Percentiles rank a stretch among this genome's conserved stretches.
These are phyloP conservation scores for Calameuta filiformis DNA, from an alignment of 2,888 invertebrate species.

Conservation along the genomic window DNA sequence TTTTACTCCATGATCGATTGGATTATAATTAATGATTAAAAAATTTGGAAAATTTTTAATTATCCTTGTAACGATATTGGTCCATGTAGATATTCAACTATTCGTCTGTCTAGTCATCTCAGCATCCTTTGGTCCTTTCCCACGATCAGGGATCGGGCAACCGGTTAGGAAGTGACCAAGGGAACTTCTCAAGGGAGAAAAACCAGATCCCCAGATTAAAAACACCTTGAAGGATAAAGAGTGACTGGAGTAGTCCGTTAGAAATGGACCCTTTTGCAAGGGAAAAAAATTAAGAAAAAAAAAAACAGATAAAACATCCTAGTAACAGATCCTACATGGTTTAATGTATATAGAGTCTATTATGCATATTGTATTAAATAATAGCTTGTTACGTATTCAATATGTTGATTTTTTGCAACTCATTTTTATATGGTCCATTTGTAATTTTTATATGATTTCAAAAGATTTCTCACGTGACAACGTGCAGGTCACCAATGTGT, in stretches of 20 bases:
- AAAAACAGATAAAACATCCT: background rate
- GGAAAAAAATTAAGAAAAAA: background rate
- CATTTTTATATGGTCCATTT: background rate
- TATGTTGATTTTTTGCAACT: background rate
- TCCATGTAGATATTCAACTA: background rate
- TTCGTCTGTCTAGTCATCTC: background rate
- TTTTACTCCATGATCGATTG: background rate
- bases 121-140: slow-evolving; percentile 2
- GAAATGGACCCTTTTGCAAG: background rate
- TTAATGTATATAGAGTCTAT: background rate
- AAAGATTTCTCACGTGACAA: background rate
- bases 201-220: slow-evolving; percentile 40
- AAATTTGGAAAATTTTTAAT: background rate
- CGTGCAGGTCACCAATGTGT: slow-evolving; percentile 1
- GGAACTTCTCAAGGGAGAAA: slow-evolving; percentile 35
- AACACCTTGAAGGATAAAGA: slow-evolving; percentile 37
- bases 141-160: slow-evolving; percentile 1
- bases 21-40: background rate
- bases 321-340: background rate
- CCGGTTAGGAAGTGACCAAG: slow-evolving; percentile 30
- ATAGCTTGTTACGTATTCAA: background rate
- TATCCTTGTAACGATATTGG: background rate
- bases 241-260: slow-evolving; percentile 1
- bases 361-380: background rate
- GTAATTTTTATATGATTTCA: background rate